These are phyloP conservation scores for Drosophila asahinai DNA, from an alignment of 1,140 invertebrate species.

Conservation along the genomic window DNA sequence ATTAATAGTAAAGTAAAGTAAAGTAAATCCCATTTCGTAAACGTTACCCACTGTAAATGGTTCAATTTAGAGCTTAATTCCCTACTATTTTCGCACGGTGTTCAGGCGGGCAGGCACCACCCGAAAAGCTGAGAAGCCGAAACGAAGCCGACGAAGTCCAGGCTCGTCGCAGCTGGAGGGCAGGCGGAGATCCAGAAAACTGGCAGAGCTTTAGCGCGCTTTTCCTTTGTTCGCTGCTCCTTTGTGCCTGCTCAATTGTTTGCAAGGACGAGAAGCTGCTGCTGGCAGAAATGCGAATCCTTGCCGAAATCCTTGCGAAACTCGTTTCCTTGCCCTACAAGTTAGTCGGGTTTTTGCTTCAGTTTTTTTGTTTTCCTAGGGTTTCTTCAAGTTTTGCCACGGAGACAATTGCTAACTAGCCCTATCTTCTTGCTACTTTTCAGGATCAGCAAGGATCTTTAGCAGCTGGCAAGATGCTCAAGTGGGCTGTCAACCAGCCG, in stretches of 20 bases:
- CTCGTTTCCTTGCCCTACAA: conserved; percentile 28
- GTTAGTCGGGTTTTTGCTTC: conserved; percentile 26
- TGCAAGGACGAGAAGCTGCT: conserved; percentile 31
- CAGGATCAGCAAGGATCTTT: not conserved
- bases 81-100: conserved; percentile 7
- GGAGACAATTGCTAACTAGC: conserved; percentile 41
- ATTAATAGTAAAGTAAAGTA: not conserved
- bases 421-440: conserved; percentile 33
- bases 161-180: conserved; percentile 34
- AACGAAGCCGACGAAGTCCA: no score
- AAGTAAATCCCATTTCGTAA: not conserved
- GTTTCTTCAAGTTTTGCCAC: not conserved
- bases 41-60: not conserved
- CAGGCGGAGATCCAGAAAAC: conserved; percentile 29
- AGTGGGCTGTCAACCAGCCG: conserved; percentile 82
- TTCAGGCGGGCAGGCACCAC: conserved; percentile 2
- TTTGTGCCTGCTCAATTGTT: conserved; percentile 48
- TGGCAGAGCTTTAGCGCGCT: conserved; percentile 47
- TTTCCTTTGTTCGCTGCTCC: conserved; percentile 37
- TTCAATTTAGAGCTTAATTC: not conserved
- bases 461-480: conserved; percentile 77
- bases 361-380: not conserved
- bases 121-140: conserved; percentile 9
- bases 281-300: conserved; percentile 26
- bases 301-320: conserved; percentile 30